phyloP scores from a whole-genome alignment of 92 coral and sea anemone species.

The Phymanthus crucifer region DNA sequence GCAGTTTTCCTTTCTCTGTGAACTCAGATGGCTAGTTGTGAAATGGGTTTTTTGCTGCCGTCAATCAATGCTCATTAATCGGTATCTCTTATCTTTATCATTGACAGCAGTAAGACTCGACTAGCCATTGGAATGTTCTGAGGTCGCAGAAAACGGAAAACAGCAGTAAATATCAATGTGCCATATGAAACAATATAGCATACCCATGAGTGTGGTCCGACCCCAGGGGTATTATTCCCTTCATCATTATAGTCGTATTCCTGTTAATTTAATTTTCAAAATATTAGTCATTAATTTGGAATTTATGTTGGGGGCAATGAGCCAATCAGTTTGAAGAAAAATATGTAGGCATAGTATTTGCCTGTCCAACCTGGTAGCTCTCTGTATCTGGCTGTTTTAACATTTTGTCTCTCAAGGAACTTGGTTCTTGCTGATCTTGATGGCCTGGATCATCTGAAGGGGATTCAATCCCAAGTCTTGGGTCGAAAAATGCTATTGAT shows the following conservation, averaged over 20 bases:
- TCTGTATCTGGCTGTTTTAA: slow-evolving; percentile 47
- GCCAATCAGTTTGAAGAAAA: too few species aligned
- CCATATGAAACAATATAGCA: not conserved
- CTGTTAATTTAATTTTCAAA: too few species aligned
- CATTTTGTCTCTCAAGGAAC: slow-evolving; percentile 69
- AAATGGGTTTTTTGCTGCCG: too few species aligned
- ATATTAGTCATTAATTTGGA: too few species aligned
- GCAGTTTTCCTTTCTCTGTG: too few species aligned
- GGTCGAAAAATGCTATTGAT: not conserved
- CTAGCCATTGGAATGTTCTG: not conserved
- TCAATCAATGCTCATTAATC: too few species aligned
- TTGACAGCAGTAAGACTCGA: not conserved
- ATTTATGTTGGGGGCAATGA: too few species aligned
- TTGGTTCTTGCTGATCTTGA: slow-evolving; percentile 16
- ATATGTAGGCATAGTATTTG: too few species aligned
- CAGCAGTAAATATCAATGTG: not conserved
- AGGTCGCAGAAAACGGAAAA: too few species aligned
- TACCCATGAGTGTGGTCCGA: not conserved
- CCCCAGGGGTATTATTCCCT: not conserved
- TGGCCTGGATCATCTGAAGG: not conserved
- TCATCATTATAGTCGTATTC: not conserved
- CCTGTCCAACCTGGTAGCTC: too few species aligned
- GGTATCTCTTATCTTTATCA: too few species aligned
- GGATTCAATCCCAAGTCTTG: not conserved
- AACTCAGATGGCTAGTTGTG: too few species aligned